These are phyloP conservation scores for Irena cyanogastra DNA, from an alignment of 2,113 vertebrate genomes.

Conservation along the genomic window DNA sequence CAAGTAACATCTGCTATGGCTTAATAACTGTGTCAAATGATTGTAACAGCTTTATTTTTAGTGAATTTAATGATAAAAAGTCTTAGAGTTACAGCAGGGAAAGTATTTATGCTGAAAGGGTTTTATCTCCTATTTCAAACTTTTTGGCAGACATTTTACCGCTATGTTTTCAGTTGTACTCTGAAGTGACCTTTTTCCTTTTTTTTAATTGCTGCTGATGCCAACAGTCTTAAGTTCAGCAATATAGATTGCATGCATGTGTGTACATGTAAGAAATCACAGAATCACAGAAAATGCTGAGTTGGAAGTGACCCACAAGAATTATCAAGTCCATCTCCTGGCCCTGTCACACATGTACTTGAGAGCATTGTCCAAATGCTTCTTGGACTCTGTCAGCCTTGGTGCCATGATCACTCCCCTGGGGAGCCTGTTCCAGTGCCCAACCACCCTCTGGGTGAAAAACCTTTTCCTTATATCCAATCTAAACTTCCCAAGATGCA, in stretches of 20 bases:
- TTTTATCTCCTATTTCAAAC: neutral
- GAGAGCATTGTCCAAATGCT: neutral
- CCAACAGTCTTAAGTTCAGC: neutral
- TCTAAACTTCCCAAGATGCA: neutral
- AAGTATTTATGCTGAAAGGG: neutral
- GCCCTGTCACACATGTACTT: neutral
- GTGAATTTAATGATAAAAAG: neutral
- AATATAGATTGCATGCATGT: neutral
- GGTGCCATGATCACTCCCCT: neutral
- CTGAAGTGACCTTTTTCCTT: neutral
- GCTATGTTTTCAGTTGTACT: neutral
- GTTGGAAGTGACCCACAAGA: neutral
- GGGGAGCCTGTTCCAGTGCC: neutral
- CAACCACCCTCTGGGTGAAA: neutral
- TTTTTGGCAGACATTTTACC: neutral
- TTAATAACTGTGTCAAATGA: conserved; percentile 41
- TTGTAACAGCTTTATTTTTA: conserved; percentile 28
- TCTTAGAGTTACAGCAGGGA: neutral
- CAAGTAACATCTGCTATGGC: conserved; percentile 21
- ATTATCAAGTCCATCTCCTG: neutral
- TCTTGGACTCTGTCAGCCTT: neutral
- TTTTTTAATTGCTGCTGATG: neutral
- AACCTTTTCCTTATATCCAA: fast-evolving
- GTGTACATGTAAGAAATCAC: neutral
- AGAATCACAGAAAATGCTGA: neutral